These are phyloP conservation scores for Amiota mariae DNA, from an alignment of 2,888 invertebrate species.

Conservation along the genomic window DNA sequence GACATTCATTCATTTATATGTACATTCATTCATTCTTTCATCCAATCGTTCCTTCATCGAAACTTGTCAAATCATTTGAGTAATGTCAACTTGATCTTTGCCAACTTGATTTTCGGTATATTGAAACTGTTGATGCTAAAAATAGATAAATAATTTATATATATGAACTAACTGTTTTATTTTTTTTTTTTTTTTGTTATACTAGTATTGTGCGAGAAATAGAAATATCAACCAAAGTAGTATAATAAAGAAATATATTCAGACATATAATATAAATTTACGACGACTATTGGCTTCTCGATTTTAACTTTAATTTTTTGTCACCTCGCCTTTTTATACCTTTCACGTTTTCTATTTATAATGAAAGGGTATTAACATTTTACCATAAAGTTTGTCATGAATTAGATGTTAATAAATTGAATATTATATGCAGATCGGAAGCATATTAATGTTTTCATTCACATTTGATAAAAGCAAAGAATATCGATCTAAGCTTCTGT, in stretches of 20 bases:
- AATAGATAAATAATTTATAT: background rate
- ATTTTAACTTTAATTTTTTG: constrained; percentile 15
- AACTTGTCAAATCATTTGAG: constrained; percentile 20
- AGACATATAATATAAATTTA: constrained; percentile 41
- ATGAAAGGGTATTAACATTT: too few relatives aligned
- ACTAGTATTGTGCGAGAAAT: constrained; percentile 26
- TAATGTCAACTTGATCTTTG: constrained; percentile 13
- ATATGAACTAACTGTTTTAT: constrained; percentile 44
- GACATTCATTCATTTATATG: constrained; percentile 10
- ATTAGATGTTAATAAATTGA: too few relatives aligned
- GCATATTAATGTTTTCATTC: too few relatives aligned
- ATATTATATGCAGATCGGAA: too few relatives aligned
- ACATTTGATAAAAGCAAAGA: too few relatives aligned
- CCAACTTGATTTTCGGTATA: background rate
- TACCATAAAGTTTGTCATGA: too few relatives aligned
- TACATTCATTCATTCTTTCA: constrained; percentile 6
- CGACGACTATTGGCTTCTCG: constrained; percentile 40
- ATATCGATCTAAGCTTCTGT: too few relatives aligned
- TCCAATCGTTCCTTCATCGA: constrained; percentile 18
- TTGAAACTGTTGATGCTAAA: too few relatives aligned
- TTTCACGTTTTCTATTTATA: too few relatives aligned
- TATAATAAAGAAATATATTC: background rate
- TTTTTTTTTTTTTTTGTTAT: background rate
- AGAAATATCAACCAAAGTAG: constrained; percentile 39
- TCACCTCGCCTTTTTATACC: background rate